Evolutionary conservation across 2,113 vertebrate genomes (phyloP).

Genomic region (Hiodon alosoides): DNA sequence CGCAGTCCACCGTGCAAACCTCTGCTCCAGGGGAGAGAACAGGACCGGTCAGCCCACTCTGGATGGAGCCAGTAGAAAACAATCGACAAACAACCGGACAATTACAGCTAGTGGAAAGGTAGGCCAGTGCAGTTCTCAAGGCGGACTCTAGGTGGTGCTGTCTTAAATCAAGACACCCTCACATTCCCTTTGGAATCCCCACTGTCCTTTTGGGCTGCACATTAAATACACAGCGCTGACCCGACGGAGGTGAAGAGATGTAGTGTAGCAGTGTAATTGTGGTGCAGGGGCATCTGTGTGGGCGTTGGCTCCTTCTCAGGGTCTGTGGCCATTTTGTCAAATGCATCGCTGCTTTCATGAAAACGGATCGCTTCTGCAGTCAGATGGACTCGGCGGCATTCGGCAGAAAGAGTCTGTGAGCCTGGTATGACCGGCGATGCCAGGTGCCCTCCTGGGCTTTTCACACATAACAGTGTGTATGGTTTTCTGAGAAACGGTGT

Average conservation of each 20-base stretch:
- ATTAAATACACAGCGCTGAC: neutral
- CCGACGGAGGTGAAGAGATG: neutral
- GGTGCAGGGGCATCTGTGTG: neutral
- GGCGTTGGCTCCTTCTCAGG: neutral
- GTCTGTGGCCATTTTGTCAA: too few species aligned
- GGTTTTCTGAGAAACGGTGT: too few species aligned
- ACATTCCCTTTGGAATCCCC: neutral
- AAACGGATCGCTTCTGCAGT: too few species aligned
- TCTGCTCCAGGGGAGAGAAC: constrained; percentile 56
- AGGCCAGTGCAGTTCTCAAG: too few species aligned
- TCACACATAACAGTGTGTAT: too few species aligned
- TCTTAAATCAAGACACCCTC: too few species aligned
- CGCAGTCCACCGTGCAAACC: constrained; percentile 82
- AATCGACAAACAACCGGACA: neutral
- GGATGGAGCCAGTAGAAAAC: neutral
- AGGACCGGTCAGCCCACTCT: neutral
- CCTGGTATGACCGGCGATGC: too few species aligned
- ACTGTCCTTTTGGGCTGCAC: neutral
- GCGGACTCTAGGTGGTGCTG: too few species aligned
- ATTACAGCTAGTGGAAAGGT: neutral
- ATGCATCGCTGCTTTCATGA: too few species aligned
- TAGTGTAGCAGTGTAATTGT: neutral
- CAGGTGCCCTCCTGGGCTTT: too few species aligned
- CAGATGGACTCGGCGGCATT: too few species aligned
- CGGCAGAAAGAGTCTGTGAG: too few species aligned